Base-by-base conservation (phyloP, 2,888 invertebrate genomes). In the Allygus modestus region DNA sequence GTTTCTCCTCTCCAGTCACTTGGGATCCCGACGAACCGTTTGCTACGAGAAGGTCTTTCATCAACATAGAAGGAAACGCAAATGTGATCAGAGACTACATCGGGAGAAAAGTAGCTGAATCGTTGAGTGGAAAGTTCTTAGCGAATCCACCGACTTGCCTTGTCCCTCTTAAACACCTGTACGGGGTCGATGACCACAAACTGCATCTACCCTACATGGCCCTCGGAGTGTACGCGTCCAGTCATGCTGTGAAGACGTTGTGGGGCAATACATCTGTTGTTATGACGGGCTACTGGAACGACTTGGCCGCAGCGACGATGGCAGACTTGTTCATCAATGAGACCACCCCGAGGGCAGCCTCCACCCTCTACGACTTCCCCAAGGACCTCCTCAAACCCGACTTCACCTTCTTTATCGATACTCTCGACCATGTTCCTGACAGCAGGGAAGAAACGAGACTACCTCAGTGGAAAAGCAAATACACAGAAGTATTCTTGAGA, bases 51-150 rank as follows among this genome's bases (percentile, higher is more conserved):
- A 71, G 41, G 20, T 41, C 71, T 5, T 71, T 77, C 17, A 17
- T 77, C 51, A 77, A 77, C 51, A 77, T 77, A n/a, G 77, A 77
- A 51, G 77, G 77, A 26, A 77, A 77, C 51, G 37, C 77, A n/a
- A 77, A 77, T 41, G 71, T 23, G 41, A 71, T 77, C 28, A 5
- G 77, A 51, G 77, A 77, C 51, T 28, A 77, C 51, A 77, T 77
- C 15, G 77, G 41, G 15, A 77, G 31, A 23, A 46, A 23, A 51
- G 51, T 77, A 17, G 43, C 77, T 15, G 77, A 77, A 51, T 17
- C 12, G 0, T n/a, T 77, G 51, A 23, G 23, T 4, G 77, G 77
- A 17, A 23, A 77, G 51, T 51, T 77, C 9, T 51, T 77, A 28
- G 77, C 46, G 9, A 77, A 77, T 23, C 77, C 77, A 7, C 77